These are phyloP conservation scores for Lithophane semibrunnea DNA, from an alignment of 2,888 invertebrate species.

Conservation along the genomic window DNA sequence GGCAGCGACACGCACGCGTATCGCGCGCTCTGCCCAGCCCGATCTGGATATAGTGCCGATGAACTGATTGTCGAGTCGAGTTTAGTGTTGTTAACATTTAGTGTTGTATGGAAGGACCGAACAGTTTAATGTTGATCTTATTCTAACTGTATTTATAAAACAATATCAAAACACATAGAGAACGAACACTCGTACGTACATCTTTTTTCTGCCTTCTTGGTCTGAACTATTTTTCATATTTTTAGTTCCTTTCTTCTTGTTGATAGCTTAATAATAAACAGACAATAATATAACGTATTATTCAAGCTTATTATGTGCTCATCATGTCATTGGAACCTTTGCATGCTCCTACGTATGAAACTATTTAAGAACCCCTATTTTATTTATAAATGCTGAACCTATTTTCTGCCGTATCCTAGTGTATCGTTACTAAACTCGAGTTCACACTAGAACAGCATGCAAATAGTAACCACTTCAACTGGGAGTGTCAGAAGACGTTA, in stretches of 20 bases:
- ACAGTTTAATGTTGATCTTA: not conserved
- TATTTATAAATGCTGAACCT: not conserved
- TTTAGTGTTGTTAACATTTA: not conserved
- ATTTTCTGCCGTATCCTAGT: not conserved
- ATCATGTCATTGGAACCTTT: not conserved
- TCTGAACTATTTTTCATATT: no score
- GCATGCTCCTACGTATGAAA: not conserved
- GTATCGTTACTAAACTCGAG: not conserved
- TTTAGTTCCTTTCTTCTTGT: not conserved
- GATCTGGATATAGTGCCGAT: not conserved
- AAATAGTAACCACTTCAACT: not conserved
- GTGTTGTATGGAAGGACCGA: not conserved
- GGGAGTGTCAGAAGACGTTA: not conserved
- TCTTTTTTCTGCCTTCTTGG: not conserved
- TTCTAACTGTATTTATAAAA: no score
- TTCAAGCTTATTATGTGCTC: not conserved
- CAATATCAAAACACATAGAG: not conserved
- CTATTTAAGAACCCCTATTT: not conserved
- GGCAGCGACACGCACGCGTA: slow-evolving; percentile 44
- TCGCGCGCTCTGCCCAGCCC: slow-evolving; percentile 32
- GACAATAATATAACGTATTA: not conserved
- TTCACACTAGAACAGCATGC: not conserved
- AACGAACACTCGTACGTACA: not conserved
- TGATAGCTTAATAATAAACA: not conserved
- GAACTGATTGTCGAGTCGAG: not conserved